Percentiles rank a stretch among this genome's conserved stretches.
Evolutionary conservation across 2,888 invertebrate genomes (phyloP).

Genomic region (Thereva unica): DNA sequence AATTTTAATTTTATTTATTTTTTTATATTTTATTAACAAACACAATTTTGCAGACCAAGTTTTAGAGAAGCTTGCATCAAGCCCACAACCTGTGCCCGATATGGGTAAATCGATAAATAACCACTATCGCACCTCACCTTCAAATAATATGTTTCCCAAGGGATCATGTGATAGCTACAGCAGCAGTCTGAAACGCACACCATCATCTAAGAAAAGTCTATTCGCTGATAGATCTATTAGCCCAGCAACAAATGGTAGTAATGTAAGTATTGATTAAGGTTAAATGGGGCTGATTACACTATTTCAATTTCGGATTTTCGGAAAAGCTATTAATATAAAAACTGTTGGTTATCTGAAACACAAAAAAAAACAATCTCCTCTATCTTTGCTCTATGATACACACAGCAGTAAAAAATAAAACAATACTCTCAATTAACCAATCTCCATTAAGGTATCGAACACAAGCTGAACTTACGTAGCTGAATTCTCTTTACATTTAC

Average conservation of each 20-base stretch:
- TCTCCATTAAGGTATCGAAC: no score
- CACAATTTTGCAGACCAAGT: conserved; percentile 45
- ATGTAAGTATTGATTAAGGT: conserved; percentile 48
- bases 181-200: conserved; percentile 52
- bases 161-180: conserved; percentile 52
- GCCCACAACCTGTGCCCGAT: conserved; percentile 57
- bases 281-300: background rate
- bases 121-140: conserved; percentile 52
- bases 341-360: no score
- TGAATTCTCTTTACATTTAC: no score
- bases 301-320: background rate
- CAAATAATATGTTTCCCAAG: conserved; percentile 42
- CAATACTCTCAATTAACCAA: no score
- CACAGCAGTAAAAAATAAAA: no score
- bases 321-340: no score
- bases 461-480: no score
- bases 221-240: conserved; percentile 54
- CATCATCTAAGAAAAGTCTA: conserved; percentile 51
- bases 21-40: background rate
- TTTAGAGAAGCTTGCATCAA: conserved; percentile 46
- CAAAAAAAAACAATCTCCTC: no score
- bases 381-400: no score
- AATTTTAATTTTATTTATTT: background rate
- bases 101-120: conserved; percentile 50
- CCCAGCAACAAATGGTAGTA: conserved; percentile 50